Evolutionary conservation across 2,888 invertebrate genomes (phyloP).

Genomic region (Andrena marginata): DNA sequence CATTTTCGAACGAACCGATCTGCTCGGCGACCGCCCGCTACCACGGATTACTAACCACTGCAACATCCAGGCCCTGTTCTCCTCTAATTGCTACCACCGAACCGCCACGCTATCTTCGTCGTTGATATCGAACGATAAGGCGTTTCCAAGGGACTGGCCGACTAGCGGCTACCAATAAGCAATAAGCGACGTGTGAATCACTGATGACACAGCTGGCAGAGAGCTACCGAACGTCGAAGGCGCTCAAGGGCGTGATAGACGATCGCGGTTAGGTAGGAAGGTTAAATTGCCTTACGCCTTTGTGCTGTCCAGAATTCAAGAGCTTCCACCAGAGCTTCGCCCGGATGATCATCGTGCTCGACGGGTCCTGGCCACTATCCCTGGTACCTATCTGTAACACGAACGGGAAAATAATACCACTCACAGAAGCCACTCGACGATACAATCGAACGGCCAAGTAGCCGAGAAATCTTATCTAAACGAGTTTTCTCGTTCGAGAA

Average conservation of each 20-base stretch:
- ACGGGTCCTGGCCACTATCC: neutral
- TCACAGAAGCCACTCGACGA: neutral
- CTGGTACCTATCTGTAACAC: slow-evolving; percentile 42
- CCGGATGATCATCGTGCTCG: slow-evolving; percentile 73
- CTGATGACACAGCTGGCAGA: neutral
- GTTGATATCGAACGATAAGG: too few relatives aligned
- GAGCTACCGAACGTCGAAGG: neutral
- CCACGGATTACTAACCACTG: neutral
- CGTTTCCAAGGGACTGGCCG: too few relatives aligned
- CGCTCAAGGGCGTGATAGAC: neutral
- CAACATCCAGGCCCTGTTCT: too few relatives aligned
- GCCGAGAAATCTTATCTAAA: neutral
- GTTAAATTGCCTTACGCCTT: slow-evolving; percentile 76
- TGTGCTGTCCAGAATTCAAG: slow-evolving; percentile 74
- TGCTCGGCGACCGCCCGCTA: neutral
- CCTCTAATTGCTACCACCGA: too few relatives aligned
- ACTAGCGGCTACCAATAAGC: neutral
- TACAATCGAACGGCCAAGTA: neutral
- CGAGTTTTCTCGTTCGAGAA: neutral
- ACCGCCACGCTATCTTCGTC: too few relatives aligned
- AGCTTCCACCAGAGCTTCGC: slow-evolving; percentile 81
- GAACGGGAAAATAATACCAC: neutral
- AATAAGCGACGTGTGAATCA: neutral
- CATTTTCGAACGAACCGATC: neutral
- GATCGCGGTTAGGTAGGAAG: too few relatives aligned